Conservation (phyloP, 2,888 invertebrate species). For the Himalopsyche anomala region DNA sequence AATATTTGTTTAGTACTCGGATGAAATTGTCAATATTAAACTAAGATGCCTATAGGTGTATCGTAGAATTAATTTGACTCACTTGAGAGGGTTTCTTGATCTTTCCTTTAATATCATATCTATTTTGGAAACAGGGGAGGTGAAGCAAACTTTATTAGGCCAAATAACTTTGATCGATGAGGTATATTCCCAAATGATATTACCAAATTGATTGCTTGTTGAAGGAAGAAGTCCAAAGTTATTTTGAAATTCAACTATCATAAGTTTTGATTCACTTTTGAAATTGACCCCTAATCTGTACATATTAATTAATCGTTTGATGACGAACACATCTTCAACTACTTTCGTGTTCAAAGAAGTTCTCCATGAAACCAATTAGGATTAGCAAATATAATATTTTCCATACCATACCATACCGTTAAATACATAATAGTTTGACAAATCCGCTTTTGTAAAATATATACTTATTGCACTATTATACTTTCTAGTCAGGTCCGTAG, state of each 20-base stretch:
- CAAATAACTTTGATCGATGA: constrained; percentile 34
- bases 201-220: constrained; percentile 23
- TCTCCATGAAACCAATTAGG: no score
- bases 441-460: no score
- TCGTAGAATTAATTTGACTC: constrained; percentile 8
- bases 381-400: no score
- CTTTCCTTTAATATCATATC: neutral
- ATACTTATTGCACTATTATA: no score
- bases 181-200: constrained; percentile 25
- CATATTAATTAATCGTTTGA: constrained; percentile 1
- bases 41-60: constrained; percentile 9
- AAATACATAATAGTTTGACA: no score
- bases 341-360: no score
- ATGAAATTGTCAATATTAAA: no score
- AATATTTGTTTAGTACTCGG: no score
- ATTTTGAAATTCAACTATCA: constrained; percentile 11
- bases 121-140: neutral
- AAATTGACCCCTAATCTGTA: neutral
- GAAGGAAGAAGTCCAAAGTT: neutral
- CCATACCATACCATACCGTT: no score
- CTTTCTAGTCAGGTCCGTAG: no score
- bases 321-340: no score
- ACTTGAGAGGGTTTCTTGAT: constrained; percentile 7
- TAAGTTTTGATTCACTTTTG: neutral
- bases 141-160: constrained; percentile 20